Conservation (phyloP, 2,888 invertebrate species). For the Nycteola revayana region DNA sequence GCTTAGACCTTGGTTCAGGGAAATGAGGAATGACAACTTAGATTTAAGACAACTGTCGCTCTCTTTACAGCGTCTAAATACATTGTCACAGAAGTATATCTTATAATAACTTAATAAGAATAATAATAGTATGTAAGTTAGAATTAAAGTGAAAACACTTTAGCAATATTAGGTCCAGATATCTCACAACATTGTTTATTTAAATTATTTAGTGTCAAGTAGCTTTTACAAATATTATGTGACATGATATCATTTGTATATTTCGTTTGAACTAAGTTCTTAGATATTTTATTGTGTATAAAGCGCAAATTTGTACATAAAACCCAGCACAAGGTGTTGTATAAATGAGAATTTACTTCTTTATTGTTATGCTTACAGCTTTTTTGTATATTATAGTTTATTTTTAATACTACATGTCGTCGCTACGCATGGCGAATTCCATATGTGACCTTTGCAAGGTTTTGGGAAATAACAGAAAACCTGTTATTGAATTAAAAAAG, state of each 20-base stretch:
- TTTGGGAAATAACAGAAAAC: neutral
- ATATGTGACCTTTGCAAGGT: too few relatives aligned
- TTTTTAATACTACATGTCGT: neutral
- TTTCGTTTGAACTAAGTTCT: constrained; percentile 74
- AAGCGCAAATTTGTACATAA: constrained; percentile 49
- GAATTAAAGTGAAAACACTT: constrained; percentile 14
- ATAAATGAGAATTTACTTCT: constrained; percentile 38
- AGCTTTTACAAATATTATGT: constrained; percentile 29
- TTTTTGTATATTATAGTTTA: constrained; percentile 50
- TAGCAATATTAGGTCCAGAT: constrained; percentile 32
- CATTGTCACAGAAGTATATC: too few relatives aligned
- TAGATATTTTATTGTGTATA: constrained; percentile 40
- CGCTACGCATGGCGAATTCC: neutral
- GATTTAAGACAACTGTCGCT: too few relatives aligned
- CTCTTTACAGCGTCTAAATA: too few relatives aligned
- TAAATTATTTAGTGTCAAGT: constrained; percentile 18
- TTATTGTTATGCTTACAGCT: constrained; percentile 39
- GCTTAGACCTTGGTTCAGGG: too few relatives aligned
- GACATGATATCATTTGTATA: constrained; percentile 48
- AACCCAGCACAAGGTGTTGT: constrained; percentile 69
- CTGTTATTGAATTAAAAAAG: neutral
- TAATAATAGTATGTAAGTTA: constrained; percentile 6
- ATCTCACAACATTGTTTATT: constrained; percentile 31
- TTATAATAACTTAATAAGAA: too few relatives aligned
- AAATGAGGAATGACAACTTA: too few relatives aligned